Conservation (phyloP, 2,113 vertebrate genomes). For the Callithrix jacchus region DNA sequence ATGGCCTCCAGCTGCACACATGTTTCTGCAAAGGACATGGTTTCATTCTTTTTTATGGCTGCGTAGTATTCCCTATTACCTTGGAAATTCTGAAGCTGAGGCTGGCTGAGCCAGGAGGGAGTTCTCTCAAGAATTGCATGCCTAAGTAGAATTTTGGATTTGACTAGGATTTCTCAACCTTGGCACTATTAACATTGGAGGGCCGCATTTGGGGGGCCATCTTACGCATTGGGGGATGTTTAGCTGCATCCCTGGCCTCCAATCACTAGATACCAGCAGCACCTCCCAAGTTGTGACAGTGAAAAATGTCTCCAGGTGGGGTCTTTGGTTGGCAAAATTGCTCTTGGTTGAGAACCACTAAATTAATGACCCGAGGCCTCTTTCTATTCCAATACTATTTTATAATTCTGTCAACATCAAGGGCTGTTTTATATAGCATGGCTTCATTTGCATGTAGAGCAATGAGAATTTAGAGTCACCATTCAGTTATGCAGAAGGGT, state of each 20-base stretch:
- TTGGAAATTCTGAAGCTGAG: not conserved
- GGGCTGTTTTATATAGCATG: not conserved
- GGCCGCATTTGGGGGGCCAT: no score
- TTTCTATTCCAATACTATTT: not conserved
- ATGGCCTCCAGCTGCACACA: no score
- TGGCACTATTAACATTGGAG: not conserved
- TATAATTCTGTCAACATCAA: not conserved
- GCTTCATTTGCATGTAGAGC: not conserved
- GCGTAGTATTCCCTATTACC: no score
- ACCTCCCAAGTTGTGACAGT: not conserved
- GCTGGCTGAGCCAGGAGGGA: not conserved
- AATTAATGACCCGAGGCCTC: not conserved
- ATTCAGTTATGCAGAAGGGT: not conserved
- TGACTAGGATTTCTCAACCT: not conserved
- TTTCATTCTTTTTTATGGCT: no score
- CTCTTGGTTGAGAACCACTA: not conserved
- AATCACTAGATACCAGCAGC: accelerated
- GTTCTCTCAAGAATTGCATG: not conserved
- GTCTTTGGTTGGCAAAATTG: not conserved
- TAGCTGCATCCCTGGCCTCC: not conserved
- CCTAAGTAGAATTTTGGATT: not conserved
- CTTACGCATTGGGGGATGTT: not conserved
- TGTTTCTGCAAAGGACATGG: no score
- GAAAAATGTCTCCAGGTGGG: not conserved
- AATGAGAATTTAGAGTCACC: not conserved